Base-by-base conservation (phyloP, 2,888 invertebrate genomes). In the Plagodis pulveraria region DNA sequence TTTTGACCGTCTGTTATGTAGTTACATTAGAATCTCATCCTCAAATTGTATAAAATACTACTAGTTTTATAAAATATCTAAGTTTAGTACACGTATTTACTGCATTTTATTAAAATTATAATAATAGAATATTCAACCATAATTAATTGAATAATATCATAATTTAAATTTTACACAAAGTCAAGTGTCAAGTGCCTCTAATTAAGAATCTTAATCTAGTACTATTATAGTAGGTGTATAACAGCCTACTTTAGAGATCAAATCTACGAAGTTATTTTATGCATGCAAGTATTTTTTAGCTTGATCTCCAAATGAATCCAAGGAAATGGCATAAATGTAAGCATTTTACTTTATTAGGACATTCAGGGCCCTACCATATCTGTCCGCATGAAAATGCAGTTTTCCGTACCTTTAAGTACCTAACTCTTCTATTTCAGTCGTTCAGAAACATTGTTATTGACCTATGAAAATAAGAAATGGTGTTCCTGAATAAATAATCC, bases 1-100 rank as follows among this genome's bases (percentile, higher is more conserved):
- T 61, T 61, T 56, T 52, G 56, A 56, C 56, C 60, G 56, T 61
- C 42, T 60, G 51, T 61, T 61, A 50, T 45, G 32, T 52, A 61
- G 56, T 56, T 61, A 52, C 49, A 47, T 40, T 56, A 56, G 60
- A 61, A 61, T 61, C 60, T 61, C 60, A 56, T 50, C 45, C 22
- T 51, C 41, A 41, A 43, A 46, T 40, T 41, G 52, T 57, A 22
- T 22, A 22, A 22, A 22, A 42, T 7, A 50, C 34, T 22, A 35
- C 9, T 53, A 54, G 33, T 22, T 43, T 49, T 49, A 44, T 2
- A 22, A 4, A 22, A 49, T 38, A 34, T 47, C 33, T 22, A 34
- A n/a, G n/a, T 41, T 7, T 56, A 45, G 40, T 34, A 45, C 45
- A 41, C 40, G 4, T 55, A 51, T 51, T 44, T 51, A 51, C 45